phyloP scores from a whole-genome alignment of 2,888 invertebrate species.

The Dasypogon diadema region DNA sequence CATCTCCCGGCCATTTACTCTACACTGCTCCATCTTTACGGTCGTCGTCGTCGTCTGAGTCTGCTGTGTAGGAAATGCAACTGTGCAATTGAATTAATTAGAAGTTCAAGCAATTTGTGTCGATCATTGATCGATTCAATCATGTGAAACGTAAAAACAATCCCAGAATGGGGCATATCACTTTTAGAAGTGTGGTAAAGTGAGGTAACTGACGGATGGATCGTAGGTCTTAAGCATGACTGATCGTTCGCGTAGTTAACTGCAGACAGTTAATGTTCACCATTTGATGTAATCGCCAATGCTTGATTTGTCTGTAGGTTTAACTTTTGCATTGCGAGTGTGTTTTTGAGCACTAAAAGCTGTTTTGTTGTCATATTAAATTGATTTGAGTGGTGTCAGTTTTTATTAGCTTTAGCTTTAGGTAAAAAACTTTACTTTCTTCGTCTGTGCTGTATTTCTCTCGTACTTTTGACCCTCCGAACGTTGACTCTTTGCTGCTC shows the following conservation, averaged over 20 bases:
- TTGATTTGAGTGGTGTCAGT: too few relatives aligned
- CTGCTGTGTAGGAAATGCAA: conserved; percentile 20
- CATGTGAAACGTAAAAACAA: conserved; percentile 38
- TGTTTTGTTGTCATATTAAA: too few relatives aligned
- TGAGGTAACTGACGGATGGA: neutral
- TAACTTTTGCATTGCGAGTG: too few relatives aligned
- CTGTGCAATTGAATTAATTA: conserved; percentile 44
- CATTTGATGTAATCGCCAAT: too few relatives aligned
- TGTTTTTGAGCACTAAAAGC: too few relatives aligned
- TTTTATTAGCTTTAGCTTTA: too few relatives aligned
- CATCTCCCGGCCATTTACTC: neutral
- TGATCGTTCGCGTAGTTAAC: neutral
- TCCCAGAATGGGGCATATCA: neutral
- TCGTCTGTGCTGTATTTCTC: too few relatives aligned
- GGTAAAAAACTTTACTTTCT: too few relatives aligned
- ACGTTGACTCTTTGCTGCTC: too few relatives aligned
- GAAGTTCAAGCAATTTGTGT: conserved; percentile 43
- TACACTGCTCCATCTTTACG: neutral
- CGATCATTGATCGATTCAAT: conserved; percentile 42
- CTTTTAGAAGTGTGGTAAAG: neutral
- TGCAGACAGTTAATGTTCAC: neutral
- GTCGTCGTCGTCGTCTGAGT: neutral
- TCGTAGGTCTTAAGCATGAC: neutral
- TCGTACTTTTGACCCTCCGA: too few relatives aligned
- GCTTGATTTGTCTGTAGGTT: too few relatives aligned